Evolutionary conservation across 2,113 vertebrate species (phyloP).

Genomic region (Rattus norvegicus): GRCr8 NC_086019.1:172926001-172926500

Average conservation of each 20-base stretch:
- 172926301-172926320: conserved; percentile 28
- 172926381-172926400: not conserved
- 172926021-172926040: not conserved
- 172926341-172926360: conserved; percentile 54
- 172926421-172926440: not conserved
- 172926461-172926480: conserved; percentile 34
- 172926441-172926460: conserved; percentile 22
- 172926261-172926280: not conserved
- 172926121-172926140: not conserved
- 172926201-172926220: not conserved
- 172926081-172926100: not conserved
- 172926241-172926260: conserved; percentile 37
- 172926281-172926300: conserved; percentile 41
- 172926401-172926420: not conserved
- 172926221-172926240: not conserved
- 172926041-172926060: not conserved
- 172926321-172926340: conserved; percentile 33
- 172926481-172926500: not conserved
- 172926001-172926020: not conserved
- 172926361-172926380: not conserved
- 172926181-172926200: not conserved
- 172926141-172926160: not conserved
- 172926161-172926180: conserved; percentile 6
- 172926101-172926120: not conserved
- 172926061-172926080: not conserved